phyloP scores from a whole-genome alignment of 1,140 invertebrate genomes.

The Eurosta solidaginis region DNA sequence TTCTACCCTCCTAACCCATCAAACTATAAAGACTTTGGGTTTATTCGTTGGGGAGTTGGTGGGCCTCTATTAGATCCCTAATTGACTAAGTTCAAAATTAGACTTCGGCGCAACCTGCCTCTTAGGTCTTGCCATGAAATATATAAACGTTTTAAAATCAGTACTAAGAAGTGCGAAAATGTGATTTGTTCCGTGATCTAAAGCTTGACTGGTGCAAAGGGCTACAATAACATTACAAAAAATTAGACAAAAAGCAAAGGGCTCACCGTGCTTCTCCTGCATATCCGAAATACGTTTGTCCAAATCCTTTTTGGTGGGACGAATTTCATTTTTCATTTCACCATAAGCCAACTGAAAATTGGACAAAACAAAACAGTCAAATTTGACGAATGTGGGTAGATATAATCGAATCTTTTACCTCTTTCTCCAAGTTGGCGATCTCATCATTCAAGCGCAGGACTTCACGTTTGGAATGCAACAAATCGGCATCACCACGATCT shows the following conservation, averaged over 20 bases:
- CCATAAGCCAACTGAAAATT: constrained; percentile 57
- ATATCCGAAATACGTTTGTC: constrained; percentile 74
- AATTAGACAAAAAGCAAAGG: neutral
- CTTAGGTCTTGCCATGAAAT: no score
- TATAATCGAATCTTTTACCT: constrained; percentile 61
- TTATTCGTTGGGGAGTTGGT: no score
- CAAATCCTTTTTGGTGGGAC: constrained; percentile 70
- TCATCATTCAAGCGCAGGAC: constrained; percentile 76
- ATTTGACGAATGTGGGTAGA: neutral
- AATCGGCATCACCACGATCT: constrained; percentile 76
- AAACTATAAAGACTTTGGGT: no score
- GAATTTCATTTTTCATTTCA: constrained; percentile 63
- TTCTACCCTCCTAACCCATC: no score
- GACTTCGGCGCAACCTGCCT: no score
- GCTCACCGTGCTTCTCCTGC: constrained; percentile 79
- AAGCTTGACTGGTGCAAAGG: no score
- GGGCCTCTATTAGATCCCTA: no score
- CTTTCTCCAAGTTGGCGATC: constrained; percentile 76
- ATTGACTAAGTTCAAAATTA: no score
- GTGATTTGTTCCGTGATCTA: neutral
- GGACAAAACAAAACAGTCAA: constrained; percentile 16
- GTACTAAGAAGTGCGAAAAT: no score
- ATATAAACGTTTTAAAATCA: no score
- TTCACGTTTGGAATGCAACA: constrained; percentile 75
- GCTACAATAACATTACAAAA: neutral